These are phyloP conservation scores for Clangula hyemalis DNA, from an alignment of 2,797 vertebrate genomes.

Conservation along the genomic window DNA sequence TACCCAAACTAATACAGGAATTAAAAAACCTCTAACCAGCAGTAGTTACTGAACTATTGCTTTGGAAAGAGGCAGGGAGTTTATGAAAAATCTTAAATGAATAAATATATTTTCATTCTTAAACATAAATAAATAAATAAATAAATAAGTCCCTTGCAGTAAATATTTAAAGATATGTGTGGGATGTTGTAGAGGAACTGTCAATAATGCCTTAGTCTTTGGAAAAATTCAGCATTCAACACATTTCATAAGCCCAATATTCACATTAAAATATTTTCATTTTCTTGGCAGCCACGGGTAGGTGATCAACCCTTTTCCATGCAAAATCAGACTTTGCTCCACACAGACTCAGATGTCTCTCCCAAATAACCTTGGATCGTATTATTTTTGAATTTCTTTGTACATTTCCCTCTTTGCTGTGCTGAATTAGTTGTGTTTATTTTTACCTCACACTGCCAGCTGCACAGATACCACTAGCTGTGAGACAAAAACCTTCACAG, in stretches of 20 bases:
- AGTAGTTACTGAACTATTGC: neutral
- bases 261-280: neutral
- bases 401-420: constrained; percentile 28
- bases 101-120: neutral
- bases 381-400: constrained; percentile 49
- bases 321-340: neutral
- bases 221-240: neutral
- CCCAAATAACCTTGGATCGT: constrained; percentile 38
- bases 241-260: neutral
- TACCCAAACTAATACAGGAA: neutral
- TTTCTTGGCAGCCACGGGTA: neutral
- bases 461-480: constrained; percentile 71
- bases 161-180: neutral
- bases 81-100: neutral
- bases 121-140: neutral
- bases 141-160: neutral
- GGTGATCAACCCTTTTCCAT: neutral
- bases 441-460: constrained; percentile 61
- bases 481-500: constrained; percentile 69
- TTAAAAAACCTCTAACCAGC: neutral
- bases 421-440: constrained; percentile 63
- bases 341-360: neutral
- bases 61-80: neutral
- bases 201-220: neutral
- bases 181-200: neutral